These are phyloP conservation scores for Cirrhinus molitorella DNA, from an alignment of 2,797 vertebrate genomes.

Conservation along the genomic window DNA sequence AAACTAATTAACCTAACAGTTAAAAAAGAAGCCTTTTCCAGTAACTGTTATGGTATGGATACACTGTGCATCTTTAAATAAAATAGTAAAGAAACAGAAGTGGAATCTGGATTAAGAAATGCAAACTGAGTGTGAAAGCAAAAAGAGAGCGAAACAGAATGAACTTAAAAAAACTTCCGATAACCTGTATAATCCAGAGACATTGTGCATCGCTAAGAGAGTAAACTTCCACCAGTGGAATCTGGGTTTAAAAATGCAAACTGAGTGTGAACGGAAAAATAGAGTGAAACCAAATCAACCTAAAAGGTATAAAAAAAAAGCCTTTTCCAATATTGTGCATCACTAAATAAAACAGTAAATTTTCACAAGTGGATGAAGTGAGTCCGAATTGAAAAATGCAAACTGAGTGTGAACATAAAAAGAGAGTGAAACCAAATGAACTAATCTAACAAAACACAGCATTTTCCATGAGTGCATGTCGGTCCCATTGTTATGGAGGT, in stretches of 20 bases:
- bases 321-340: not conserved
- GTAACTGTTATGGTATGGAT: not conserved
- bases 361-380: not conserved
- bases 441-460: not conserved
- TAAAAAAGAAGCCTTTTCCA: not conserved
- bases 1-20: not conserved
- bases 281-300: not conserved
- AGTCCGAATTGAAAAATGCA: not conserved
- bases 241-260: not conserved
- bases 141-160: too few relatives aligned
- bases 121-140: not conserved
- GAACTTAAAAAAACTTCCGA: too few relatives aligned
- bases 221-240: not conserved
- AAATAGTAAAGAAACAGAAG: not conserved
- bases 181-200: too few relatives aligned
- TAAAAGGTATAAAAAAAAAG: not conserved
- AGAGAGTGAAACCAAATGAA: too few relatives aligned
- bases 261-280: not conserved
- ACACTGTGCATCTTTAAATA: not conserved
- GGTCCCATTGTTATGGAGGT: not conserved
- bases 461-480: not conserved
- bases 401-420: not conserved
- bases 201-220: not conserved
- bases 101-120: not conserved
- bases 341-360: not conserved